Base-by-base conservation (phyloP, 2,797 vertebrate genomes). In the Galaxias olidus region DNA sequence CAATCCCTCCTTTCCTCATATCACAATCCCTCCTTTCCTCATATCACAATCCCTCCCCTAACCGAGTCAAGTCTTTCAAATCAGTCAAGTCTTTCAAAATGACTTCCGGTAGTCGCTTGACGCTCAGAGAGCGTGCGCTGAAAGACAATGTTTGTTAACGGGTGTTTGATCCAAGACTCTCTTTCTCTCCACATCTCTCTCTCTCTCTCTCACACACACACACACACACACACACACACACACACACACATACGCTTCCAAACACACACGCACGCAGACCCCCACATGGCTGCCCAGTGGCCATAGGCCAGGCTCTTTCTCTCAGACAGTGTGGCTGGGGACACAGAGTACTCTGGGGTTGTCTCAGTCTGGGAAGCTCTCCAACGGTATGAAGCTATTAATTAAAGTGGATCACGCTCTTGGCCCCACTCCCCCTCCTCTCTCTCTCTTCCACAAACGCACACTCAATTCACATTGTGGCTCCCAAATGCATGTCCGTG, bases 371-470 rank as follows among this genome's bases (percentile, higher is more conserved):
- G 66, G 74, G 82, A 61, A 64, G 62, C 59, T 56, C 64, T 78
- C 79, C 81, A 79, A 75, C 73, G 47, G 71, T 66, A 65, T 59
- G 63, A 54, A 66, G 71, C 64, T 74, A 79, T 76, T 84, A 75
- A 81, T 82, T 76, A 75, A 70, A 77, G 71, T 69, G 73, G 66
- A 76, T 79, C 42, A 71, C 65, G 62, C 30, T 59, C 57, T 49
- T 58, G 51, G 30, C 49, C 61, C 68, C 44, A 15, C 41, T 18
- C 7, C 19, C 46, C 5, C 10, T 46, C 52, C 40, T 9, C 15
- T 51, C 49, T 10, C 15, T 15, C 49, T 51, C 15, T 9, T 3
- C 14, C 15, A 11, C n/a, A 30, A 30, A 30, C 30, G 30, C 30
- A 30, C 30, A 6, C 30, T 30, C 30, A 6, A 30, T 6, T 30